Conservation (phyloP, 2,113 vertebrate genomes). For the Terrapene triunguis region DNA sequence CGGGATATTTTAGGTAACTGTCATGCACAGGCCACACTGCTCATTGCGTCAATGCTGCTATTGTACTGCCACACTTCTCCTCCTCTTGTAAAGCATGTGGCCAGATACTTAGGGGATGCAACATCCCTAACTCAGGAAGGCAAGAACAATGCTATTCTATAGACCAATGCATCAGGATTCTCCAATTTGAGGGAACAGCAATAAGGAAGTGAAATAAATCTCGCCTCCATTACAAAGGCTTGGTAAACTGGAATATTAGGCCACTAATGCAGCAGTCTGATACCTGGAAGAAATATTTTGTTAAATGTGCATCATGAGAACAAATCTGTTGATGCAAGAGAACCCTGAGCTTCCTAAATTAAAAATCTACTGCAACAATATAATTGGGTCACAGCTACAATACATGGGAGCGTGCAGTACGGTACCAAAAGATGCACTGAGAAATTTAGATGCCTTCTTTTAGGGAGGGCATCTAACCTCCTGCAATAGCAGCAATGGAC, state of each 20-base stretch:
- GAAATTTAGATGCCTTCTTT: not conserved
- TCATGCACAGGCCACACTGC: not conserved
- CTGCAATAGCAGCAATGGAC: not conserved
- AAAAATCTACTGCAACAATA: conserved; percentile 17
- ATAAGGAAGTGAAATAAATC: not conserved
- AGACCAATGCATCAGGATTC: not conserved
- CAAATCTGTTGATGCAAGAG: not conserved
- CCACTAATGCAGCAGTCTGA: accelerated
- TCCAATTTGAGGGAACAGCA: accelerated
- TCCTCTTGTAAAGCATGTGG: accelerated
- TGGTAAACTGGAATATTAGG: accelerated
- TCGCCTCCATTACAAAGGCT: accelerated
- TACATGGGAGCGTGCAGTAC: accelerated
- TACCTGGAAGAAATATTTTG: accelerated
- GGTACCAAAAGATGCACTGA: not conserved
- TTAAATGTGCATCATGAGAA: accelerated
- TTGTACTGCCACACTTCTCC: not conserved
- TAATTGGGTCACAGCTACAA: not conserved
- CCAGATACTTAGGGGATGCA: not conserved
- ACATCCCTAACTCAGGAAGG: not conserved
- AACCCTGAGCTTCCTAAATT: conserved; percentile 38
- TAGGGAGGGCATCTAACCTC: not conserved
- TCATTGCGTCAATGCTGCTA: not conserved
- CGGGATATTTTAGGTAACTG: accelerated
- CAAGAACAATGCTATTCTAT: accelerated